phyloP scores from a whole-genome alignment of 2,797 vertebrate species.

The Macropus fuliginosus region DNA sequence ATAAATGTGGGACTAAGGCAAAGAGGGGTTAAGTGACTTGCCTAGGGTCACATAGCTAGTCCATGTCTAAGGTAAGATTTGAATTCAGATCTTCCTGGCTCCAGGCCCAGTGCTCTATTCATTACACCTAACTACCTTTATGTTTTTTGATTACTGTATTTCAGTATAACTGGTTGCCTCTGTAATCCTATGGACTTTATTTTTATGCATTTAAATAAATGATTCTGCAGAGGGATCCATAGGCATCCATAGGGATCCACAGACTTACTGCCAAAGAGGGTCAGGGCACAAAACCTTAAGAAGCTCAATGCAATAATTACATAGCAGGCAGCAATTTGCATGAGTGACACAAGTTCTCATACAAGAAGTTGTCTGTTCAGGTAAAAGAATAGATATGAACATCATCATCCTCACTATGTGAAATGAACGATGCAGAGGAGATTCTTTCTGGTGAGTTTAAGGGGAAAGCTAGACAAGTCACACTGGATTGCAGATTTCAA shows the following conservation, averaged over 20 bases:
- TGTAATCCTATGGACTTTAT: not conserved
- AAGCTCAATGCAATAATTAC: not conserved
- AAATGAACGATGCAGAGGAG: not conserved
- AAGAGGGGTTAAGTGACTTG: not conserved
- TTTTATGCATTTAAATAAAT: too few species aligned
- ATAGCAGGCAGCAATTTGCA: not conserved
- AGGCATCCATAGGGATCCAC: not conserved
- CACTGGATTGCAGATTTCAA: not conserved
- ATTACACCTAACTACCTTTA: not conserved
- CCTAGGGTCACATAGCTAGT: not conserved
- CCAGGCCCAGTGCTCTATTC: not conserved
- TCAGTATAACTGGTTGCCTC: not conserved
- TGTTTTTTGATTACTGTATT: not conserved
- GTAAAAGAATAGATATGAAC: not conserved
- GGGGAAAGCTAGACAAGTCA: not conserved
- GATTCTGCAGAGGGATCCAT: not conserved
- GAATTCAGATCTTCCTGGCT: not conserved
- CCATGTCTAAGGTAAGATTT: not conserved
- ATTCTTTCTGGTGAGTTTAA: not conserved
- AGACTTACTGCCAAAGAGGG: not conserved
- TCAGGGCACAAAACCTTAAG: not conserved
- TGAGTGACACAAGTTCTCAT: not conserved
- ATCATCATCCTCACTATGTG: not conserved
- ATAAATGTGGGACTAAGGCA: not conserved
- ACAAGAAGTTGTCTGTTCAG: not conserved